A percentile compares a stretch with the other conserved stretches of the same genome.
Evolutionary conservation across 2,888 invertebrate species (phyloP).

Genomic region (Diaperis boleti): DNA sequence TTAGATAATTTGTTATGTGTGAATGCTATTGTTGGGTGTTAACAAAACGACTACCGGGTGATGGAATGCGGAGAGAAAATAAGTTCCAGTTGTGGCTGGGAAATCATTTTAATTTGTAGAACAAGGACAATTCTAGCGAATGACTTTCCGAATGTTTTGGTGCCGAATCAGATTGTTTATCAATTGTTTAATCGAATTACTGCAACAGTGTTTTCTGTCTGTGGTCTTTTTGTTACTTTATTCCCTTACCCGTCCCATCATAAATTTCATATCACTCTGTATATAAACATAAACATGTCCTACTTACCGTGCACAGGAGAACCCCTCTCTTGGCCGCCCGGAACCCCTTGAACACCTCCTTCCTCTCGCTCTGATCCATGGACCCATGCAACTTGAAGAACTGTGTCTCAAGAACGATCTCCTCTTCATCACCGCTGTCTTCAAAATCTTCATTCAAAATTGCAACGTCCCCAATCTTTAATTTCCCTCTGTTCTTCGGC

Average conservation of each 20-base stretch:
- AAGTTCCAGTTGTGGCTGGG: too few species aligned
- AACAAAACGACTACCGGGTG: slow-evolving; percentile 18
- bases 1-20: slow-evolving; percentile 32
- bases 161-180: too few species aligned
- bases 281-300: too few species aligned
- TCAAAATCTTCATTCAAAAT: slow-evolving; percentile 58
- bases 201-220: too few species aligned
- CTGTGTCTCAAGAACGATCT: slow-evolving; percentile 70
- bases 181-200: too few species aligned
- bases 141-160: too few species aligned
- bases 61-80: slow-evolving; percentile 1
- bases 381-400: slow-evolving; percentile 90
- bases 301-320: slow-evolving; percentile 87
- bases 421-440: slow-evolving; percentile 59
- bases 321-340: slow-evolving; percentile 82
- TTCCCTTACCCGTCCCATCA: too few species aligned
- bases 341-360: slow-evolving; percentile 88
- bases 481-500: slow-evolving; percentile 59
- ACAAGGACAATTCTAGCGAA: too few species aligned
- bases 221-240: too few species aligned
- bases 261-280: too few species aligned
- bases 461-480: slow-evolving; percentile 60
- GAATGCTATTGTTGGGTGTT: slow-evolving; percentile 18
- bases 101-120: too few species aligned
- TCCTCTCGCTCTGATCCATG: slow-evolving; percentile 90